Evolutionary conservation across 2,113 vertebrate genomes (phyloP).

Genomic region (Turnix velox): DNA sequence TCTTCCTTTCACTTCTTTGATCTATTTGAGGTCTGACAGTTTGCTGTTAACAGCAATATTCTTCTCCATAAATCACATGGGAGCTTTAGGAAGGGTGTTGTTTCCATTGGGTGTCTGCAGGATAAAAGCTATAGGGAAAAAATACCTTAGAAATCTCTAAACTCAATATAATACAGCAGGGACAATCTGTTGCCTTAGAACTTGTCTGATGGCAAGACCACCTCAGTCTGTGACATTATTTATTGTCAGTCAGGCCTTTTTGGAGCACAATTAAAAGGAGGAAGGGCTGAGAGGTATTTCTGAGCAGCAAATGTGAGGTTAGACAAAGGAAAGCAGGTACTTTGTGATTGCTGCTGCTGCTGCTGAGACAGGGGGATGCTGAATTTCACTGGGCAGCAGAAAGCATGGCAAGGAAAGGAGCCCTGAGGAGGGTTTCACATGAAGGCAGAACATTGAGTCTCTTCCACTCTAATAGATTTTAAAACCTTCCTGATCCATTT

Average conservation of each 20-base stretch:
- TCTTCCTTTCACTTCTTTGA: constrained; percentile 62
- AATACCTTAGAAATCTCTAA: background rate
- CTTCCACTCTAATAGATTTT: background rate
- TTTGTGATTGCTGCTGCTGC: background rate
- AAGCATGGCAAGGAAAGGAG: background rate
- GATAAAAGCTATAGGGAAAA: background rate
- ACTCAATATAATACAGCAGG: background rate
- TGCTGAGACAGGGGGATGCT: background rate
- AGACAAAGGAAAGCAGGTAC: background rate
- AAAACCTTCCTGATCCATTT: background rate
- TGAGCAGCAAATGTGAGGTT: background rate
- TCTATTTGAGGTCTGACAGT: constrained; percentile 60
- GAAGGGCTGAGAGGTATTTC: background rate
- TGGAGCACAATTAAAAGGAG: background rate
- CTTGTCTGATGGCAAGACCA: background rate
- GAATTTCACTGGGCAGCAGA: background rate
- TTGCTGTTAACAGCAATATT: constrained; percentile 45
- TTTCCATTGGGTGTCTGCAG: background rate
- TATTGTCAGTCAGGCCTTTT: background rate
- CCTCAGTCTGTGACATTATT: background rate
- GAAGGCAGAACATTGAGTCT: background rate
- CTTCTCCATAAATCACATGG: constrained; percentile 55
- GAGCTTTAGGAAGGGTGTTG: background rate
- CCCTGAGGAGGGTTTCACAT: background rate
- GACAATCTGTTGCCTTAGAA: background rate